Evolutionary conservation across 53 echinoderm and acorn worm species (phyloP).

Genomic region (Glandiceps talaboti): DNA sequence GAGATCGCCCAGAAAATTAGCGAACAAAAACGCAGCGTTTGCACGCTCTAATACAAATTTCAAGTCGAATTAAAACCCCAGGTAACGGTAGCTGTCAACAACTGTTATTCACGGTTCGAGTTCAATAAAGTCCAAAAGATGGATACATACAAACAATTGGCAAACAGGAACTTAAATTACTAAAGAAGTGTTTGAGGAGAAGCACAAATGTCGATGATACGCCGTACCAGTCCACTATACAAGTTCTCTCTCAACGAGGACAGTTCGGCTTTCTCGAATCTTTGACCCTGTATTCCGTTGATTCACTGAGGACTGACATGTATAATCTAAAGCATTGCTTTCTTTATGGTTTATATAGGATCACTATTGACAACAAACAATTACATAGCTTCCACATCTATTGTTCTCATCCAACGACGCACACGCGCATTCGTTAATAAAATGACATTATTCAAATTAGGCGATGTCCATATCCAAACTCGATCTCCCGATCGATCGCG

Average conservation of each 20-base stretch:
- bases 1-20: constrained; percentile 1
- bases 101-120: background rate
- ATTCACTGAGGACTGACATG: background rate
- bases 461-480: background rate
- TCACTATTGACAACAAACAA: background rate
- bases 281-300: background rate
- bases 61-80: background rate
- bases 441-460: background rate
- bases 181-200: background rate
- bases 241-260: background rate
- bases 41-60: background rate
- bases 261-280: background rate
- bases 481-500: background rate
- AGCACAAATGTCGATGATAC: background rate
- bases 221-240: background rate
- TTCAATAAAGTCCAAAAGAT: background rate
- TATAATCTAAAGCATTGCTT: background rate
- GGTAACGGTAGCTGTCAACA: background rate
- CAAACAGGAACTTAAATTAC: background rate
- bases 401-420: background rate
- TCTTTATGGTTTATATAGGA: background rate
- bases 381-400: background rate
- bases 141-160: background rate
- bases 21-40: background rate
- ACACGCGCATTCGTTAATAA: background rate